Base-by-base conservation (phyloP, 1,140 invertebrate genomes). In the Drosophila parvula region DNA sequence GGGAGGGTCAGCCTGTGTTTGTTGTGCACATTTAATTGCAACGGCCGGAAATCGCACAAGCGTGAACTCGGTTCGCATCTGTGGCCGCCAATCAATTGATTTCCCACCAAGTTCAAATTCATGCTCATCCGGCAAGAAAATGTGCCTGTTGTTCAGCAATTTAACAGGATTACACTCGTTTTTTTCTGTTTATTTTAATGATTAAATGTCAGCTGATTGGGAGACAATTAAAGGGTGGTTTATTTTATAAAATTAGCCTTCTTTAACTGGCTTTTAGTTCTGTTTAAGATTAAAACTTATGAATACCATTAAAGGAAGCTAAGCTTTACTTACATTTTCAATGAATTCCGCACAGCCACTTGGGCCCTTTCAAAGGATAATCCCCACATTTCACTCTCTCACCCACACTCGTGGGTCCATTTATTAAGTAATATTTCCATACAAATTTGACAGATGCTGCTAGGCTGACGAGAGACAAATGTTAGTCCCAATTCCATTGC, bases 361-460 rank as follows among this genome's bases (percentile, higher is more conserved):
- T 22, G 22, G 1, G 22, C 22, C 22, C 22, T 22, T 22, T 22
- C n/a, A 9, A 11, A 10, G 34, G 34, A 36, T 36, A 36, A 36
- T 36, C 16, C 32, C 12, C 18, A 36, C 32, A 53, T 36, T 53
- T 44, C 18, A 12, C 50, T 10, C 50, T 10, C 16, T 8, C 50
- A 36, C 27, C 44, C 28, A 44, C 16, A 14, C 11, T 36, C 5
- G 27, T 12, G 14, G 4, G 56, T 12, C 30, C 30, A 11, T 79
- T 79, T 74, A 74, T 84, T 73, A 58, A 43, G 28, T 34, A 16
- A 44, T 53, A 76, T 79, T 85, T 74, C 60, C 82, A 81, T 74
- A 64, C 50, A 82, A 82, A 86, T 79, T 61, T 88, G 71, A 77
- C 75, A 86, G 63, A 64, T 78, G 63, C 44, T 22, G 22, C 22